These are phyloP conservation scores for Micrasema minimum DNA, from an alignment of 1,140 invertebrate species.

Conservation along the genomic window DNA sequence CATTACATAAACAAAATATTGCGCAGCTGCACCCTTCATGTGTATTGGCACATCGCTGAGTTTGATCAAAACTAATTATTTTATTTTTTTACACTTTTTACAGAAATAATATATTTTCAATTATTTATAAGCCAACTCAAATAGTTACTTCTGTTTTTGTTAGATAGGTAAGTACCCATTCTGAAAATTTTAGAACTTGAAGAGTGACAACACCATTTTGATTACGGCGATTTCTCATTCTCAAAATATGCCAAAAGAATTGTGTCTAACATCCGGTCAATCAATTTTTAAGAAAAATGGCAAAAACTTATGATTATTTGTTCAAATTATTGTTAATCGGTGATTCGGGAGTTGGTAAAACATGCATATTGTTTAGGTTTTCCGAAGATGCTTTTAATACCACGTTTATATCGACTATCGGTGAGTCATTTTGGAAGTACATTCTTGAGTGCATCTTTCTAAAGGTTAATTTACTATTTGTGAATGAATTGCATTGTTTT, in stretches of 20 bases:
- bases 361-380: slow-evolving; percentile 97
- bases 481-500: slow-evolving; percentile 13
- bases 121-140: too few relatives aligned
- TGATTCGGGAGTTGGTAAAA: slow-evolving; percentile 98
- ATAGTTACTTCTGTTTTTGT: too few relatives aligned
- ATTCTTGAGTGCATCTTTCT: slow-evolving; percentile 24
- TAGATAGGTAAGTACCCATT: too few relatives aligned
- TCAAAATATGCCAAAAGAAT: slow-evolving; percentile 47
- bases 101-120: too few relatives aligned
- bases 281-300: slow-evolving; percentile 73
- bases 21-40: too few relatives aligned
- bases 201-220: slow-evolving; percentile 16
- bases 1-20: too few relatives aligned
- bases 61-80: too few relatives aligned
- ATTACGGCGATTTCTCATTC: slow-evolving; percentile 45
- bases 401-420: slow-evolving; percentile 98
- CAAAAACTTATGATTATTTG: slow-evolving; percentile 96
- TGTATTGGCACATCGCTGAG: too few relatives aligned
- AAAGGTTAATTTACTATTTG: slow-evolving; percentile 31
- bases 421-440: slow-evolving; percentile 63
- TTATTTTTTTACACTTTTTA: too few relatives aligned
- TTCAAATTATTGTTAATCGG: slow-evolving; percentile 98
- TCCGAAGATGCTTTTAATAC: slow-evolving; percentile 98
- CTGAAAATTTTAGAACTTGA: too few relatives aligned
- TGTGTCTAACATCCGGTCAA: slow-evolving; percentile 42